Conservation (phyloP, 2,888 invertebrate genomes). For the Synergus laeviventris region DNA sequence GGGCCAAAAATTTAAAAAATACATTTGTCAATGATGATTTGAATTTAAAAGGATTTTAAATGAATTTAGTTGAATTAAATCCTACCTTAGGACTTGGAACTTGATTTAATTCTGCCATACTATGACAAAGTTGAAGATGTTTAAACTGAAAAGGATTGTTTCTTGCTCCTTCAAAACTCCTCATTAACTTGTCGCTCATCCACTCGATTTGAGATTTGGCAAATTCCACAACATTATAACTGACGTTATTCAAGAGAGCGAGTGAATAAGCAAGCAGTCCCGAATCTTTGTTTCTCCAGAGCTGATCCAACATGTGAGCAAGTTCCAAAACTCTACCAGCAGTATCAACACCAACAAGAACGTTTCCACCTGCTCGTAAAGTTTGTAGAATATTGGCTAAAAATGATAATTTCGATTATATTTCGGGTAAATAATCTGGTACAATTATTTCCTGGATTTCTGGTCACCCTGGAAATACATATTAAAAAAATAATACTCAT, state of each 20-base stretch:
- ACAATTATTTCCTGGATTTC: not conserved
- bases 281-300: conserved; percentile 97
- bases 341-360: conserved; percentile 96
- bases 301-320: conserved; percentile 96
- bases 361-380: conserved; percentile 95
- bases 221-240: conserved; percentile 98
- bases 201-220: conserved; percentile 99
- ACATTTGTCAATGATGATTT: too few species aligned
- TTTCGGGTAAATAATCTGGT: not conserved
- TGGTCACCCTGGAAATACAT: too few species aligned
- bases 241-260: conserved; percentile 95
- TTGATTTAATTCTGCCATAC: conserved; percentile 88
- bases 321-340: conserved; percentile 97
- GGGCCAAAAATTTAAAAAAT: not conserved
- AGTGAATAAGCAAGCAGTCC: conserved; percentile 96
- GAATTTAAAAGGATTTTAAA: not conserved
- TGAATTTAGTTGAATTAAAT: conserved; percentile 18
- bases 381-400: conserved; percentile 95
- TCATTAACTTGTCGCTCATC: conserved; percentile 99
- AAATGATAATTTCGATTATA: not conserved
- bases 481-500: conserved; percentile 7
- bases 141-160: conserved; percentile 97
- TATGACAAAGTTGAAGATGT: conserved; percentile 95
- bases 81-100: conserved; percentile 91
- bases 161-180: conserved; percentile 92